Conservation (phyloP, 2,888 invertebrate species). For the Aleiodes alternator region DNA sequence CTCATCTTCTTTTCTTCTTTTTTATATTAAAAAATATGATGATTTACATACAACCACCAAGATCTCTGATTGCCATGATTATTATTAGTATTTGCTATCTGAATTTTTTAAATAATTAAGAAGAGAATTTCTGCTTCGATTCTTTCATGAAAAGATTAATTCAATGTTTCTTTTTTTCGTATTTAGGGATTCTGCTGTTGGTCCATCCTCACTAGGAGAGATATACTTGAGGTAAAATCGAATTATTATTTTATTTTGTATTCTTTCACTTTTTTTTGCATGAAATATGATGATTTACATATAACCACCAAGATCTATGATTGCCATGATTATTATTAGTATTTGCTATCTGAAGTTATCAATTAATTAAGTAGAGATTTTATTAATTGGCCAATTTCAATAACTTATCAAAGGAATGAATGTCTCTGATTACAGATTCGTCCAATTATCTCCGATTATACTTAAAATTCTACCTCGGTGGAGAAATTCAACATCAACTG, state of each 20-base stretch:
- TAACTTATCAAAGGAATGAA: no score
- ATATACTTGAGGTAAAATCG: background rate
- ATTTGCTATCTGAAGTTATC: slow-evolving; percentile 57
- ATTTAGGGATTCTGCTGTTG: background rate
- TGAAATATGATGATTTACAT: slow-evolving; percentile 52
- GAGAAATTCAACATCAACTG: no score
- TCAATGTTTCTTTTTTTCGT: background rate
- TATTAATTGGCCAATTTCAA: no score
- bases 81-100: slow-evolving; percentile 57
- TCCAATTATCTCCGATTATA: no score
- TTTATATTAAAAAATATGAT: slow-evolving; percentile 45
- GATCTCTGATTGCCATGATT: slow-evolving; percentile 60
- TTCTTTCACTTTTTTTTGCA: background rate
- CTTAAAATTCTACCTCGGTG: no score
- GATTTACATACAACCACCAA: slow-evolving; percentile 56
- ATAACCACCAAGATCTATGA: slow-evolving; percentile 59
- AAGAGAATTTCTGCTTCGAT: background rate
- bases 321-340: slow-evolving; percentile 56
- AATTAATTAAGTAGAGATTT: background rate
- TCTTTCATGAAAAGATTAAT: background rate
- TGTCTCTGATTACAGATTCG: no score
- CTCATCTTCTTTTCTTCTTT: background rate
- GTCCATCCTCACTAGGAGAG: background rate
- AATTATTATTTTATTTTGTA: background rate
- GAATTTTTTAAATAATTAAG: slow-evolving; percentile 33